phyloP scores from a whole-genome alignment of 2,797 vertebrate species.

The Uromys caudimaculatus region DNA sequence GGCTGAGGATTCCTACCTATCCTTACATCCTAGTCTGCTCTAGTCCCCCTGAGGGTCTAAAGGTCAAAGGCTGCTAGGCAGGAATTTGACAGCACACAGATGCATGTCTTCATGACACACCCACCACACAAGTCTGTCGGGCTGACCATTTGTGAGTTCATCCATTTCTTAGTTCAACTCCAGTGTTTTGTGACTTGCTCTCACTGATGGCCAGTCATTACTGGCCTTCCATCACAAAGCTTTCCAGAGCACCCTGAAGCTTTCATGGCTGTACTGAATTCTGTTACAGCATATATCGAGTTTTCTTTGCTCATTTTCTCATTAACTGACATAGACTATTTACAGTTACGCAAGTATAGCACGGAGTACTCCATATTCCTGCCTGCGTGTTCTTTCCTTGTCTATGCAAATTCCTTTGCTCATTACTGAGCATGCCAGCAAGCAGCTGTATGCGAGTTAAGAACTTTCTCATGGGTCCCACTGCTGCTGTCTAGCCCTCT shows the following conservation, averaged over 20 bases:
- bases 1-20: neutral
- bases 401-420: neutral
- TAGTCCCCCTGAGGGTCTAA: neutral
- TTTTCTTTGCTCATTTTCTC: slow-evolving; percentile 36
- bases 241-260: neutral
- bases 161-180: neutral
- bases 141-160: neutral
- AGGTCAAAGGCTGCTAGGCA: neutral
- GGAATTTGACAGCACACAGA: neutral
- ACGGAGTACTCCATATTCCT: neutral
- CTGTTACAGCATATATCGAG: neutral
- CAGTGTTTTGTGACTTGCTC: neutral
- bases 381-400: neutral
- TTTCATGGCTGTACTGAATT: neutral
- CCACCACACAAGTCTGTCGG: neutral
- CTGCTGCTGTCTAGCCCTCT: neutral
- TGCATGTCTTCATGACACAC: neutral
- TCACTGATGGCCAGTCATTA: neutral
- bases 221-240: neutral
- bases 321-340: neutral
- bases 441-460: neutral
- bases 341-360: neutral
- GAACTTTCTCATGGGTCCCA: neutral
- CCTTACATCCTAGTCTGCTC: neutral
- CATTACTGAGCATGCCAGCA: neutral